phyloP scores from a whole-genome alignment of 2,113 vertebrate genomes.

The Sminthopsis crassicaudata region DNA sequence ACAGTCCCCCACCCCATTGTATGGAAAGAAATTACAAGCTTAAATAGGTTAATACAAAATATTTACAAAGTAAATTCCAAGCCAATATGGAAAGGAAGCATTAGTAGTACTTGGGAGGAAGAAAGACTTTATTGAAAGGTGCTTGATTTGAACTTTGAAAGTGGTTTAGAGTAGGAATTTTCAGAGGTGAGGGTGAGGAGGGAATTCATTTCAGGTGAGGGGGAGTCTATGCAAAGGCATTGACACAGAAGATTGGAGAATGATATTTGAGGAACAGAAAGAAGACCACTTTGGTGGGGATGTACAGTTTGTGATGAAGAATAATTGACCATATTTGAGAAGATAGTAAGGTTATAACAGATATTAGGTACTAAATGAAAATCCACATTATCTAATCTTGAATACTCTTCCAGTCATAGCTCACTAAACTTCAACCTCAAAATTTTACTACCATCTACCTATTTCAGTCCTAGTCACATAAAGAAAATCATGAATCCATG shows the following conservation, averaged over 20 bases:
- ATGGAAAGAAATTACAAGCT: not conserved
- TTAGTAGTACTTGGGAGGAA: not conserved
- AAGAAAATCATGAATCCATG: not conserved
- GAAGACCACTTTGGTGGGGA: not conserved
- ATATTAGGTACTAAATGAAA: not conserved
- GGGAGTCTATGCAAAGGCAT: not conserved
- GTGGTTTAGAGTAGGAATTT: not conserved
- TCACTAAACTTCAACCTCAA: not conserved
- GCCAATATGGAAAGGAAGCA: not conserved
- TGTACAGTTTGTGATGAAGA: not conserved
- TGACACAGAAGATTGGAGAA: not conserved
- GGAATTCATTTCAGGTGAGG: not conserved
- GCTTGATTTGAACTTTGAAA: not conserved
- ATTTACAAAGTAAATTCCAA: not conserved
- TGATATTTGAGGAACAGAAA: not conserved
- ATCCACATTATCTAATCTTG: not conserved
- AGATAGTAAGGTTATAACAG: not conserved
- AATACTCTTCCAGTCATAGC: not conserved
- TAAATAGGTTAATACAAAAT: not conserved
- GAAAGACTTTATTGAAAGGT: not conserved
- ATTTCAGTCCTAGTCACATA: not conserved
- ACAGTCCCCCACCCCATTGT: too few species aligned
- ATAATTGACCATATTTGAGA: not conserved
- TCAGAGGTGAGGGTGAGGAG: not conserved
- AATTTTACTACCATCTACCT: not conserved